phyloP scores from a whole-genome alignment of 2,113 vertebrate genomes.

The Picathartes gymnocephalus region DNA sequence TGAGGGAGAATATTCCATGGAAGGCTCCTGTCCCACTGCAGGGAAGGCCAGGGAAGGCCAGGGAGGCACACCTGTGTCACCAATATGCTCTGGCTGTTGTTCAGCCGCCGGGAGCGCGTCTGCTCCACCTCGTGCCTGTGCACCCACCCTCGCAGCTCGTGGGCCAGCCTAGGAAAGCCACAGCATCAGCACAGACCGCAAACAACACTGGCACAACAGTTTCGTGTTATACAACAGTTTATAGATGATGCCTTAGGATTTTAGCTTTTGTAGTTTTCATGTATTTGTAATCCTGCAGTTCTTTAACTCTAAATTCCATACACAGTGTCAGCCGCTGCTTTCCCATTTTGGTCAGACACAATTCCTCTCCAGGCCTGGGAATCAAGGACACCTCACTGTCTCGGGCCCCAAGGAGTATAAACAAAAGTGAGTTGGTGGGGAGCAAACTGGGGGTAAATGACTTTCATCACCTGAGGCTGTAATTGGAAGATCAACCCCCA shows the following conservation, averaged over 20 bases:
- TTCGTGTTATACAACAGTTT: background rate
- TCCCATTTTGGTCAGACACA: background rate
- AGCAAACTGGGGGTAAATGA: background rate
- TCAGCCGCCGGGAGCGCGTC: constrained; percentile 11
- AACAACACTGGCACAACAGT: background rate
- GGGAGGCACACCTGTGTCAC: constrained; percentile 23
- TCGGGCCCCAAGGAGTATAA: background rate
- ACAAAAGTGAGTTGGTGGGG: background rate
- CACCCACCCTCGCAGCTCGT: constrained; percentile 56
- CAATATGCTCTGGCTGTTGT: constrained; percentile 1
- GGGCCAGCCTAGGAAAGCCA: constrained; percentile 11
- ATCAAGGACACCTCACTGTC: background rate
- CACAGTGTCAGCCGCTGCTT: background rate
- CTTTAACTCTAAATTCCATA: background rate
- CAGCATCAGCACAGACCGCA: background rate
- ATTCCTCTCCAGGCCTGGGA: background rate
- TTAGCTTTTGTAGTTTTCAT: background rate
- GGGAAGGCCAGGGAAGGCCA: background rate
- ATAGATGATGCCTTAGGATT: background rate
- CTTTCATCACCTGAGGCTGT: background rate
- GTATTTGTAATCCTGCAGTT: background rate
- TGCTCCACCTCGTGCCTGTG: constrained; percentile 51
- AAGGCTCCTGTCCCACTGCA: no score
- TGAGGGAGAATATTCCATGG: background rate
- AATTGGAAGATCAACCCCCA: background rate